phyloP scores from a whole-genome alignment of 2,888 invertebrate genomes.

The Lasioglossum villosulum region DNA sequence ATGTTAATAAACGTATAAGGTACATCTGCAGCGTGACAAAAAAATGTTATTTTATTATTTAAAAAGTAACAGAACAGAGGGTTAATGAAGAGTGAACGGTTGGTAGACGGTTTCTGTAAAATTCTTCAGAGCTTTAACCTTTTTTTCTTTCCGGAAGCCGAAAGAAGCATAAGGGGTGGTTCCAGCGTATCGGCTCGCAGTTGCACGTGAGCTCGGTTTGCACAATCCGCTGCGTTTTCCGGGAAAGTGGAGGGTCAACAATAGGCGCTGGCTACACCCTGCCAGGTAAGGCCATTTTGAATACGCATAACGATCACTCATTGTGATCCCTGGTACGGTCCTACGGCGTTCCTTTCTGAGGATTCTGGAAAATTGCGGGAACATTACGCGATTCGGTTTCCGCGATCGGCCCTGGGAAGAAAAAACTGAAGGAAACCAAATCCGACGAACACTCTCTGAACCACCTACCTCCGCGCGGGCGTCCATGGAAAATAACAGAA shows the following conservation, averaged over 20 bases:
- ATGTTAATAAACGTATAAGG: neutral
- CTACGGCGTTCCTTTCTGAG: slow-evolving; percentile 68
- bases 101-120: neutral
- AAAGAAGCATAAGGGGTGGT: slow-evolving; percentile 56
- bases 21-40: neutral
- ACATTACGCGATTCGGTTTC: slow-evolving; percentile 76
- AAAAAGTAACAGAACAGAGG: neutral
- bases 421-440: slow-evolving; percentile 3
- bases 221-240: slow-evolving; percentile 78
- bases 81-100: neutral
- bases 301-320: slow-evolving; percentile 83
- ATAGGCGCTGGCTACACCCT: slow-evolving; percentile 76
- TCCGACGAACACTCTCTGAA: neutral
- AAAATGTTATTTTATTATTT: neutral
- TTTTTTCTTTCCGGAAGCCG: slow-evolving; percentile 44
- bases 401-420: slow-evolving; percentile 42
- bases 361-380: slow-evolving; percentile 79
- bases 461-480: neutral
- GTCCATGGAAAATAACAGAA: neutral
- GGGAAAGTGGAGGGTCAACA: slow-evolving; percentile 78
- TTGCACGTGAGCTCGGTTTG: slow-evolving; percentile 72
- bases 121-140: slow-evolving; percentile 38
- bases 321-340: slow-evolving; percentile 74
- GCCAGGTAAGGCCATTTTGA: slow-evolving; percentile 83
- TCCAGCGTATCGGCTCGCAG: slow-evolving; percentile 64